These are phyloP conservation scores for Arnoldichthys spilopterus DNA, from an alignment of 2,797 vertebrate genomes.

Conservation along the genomic window DNA sequence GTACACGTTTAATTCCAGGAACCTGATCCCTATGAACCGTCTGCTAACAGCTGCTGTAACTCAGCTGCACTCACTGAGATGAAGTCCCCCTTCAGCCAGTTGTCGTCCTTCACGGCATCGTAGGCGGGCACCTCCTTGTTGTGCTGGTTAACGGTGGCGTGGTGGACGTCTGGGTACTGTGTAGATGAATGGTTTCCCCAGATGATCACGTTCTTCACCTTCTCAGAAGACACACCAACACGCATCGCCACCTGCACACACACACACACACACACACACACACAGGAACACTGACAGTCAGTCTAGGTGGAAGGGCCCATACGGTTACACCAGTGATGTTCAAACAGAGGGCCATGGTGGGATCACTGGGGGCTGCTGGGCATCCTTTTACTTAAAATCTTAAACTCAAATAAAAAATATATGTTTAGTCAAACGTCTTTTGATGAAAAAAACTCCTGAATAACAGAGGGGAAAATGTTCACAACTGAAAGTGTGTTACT, in stretches of 20 bases:
- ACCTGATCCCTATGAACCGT: too few species aligned
- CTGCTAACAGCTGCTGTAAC: too few species aligned
- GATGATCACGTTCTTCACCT: constrained; percentile 94
- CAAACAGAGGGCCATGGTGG: too few species aligned
- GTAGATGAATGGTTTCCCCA: constrained; percentile 98
- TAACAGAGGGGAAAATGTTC: too few species aligned
- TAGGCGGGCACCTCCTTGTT: constrained; percentile 86
- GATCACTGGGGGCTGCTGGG: too few species aligned
- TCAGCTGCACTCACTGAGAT: constrained; percentile 88
- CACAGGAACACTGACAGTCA: not conserved
- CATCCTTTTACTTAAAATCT: too few species aligned
- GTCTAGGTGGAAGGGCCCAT: not conserved
- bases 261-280: constrained; percentile 23
- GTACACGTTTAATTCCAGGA: too few species aligned
- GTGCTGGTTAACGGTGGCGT: constrained; percentile 84
- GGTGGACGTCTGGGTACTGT: constrained; percentile 94
- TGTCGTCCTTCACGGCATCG: constrained; percentile 90
- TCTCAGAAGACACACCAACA: constrained; percentile 83
- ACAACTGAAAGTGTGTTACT: too few species aligned
- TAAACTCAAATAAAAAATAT: too few species aligned
- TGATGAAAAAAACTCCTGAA: too few species aligned
- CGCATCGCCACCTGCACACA: constrained; percentile 86
- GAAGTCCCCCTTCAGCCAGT: constrained; percentile 94
- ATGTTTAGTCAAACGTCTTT: too few species aligned
- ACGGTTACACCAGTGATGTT: too few species aligned